Base-by-base conservation (phyloP, 2,888 invertebrate genomes). In the Dilophus febrilis region DNA sequence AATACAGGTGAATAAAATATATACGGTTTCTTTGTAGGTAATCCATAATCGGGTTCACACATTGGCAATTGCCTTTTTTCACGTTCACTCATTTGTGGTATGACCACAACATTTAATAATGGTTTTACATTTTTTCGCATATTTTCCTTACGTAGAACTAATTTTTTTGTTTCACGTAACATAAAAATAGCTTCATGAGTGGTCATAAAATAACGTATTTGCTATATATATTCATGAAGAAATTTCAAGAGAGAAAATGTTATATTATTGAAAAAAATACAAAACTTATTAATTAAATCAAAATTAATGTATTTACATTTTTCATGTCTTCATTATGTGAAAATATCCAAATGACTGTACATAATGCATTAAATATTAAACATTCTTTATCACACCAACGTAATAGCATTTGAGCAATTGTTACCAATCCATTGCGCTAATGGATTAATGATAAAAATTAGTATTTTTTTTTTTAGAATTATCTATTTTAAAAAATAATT, bases 311-410 rank as follows among this genome's bases (percentile, higher is more conserved):
- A 34, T 47, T 42, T 46, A 61, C 61, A 47, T 46, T 46, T 38
- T 56, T 53, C 43, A 61, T 61, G 17, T 51, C 49, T 12, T 56
- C 53, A 30, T 54, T 58, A 43, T 61, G 61, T 1, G 58, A 62
- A 53, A 77, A 76, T 11, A 78, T 58, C 77, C 77, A 79, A 31
- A 79, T 55, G 27, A 77, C 65, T 0, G 79, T 78, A 37, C 72
- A 70, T 22, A 79, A 54, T 18, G 71, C 69, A 47, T 74, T 72
- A 49, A 77, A 77, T 39, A 77, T 57, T 34, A 67, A 65, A 5
- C 66, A 65, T 49, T 79, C 77, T 49, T 72, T 77, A 50, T 72
- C 74, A 51, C 75, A 76, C 62, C 72, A 78, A 40, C 76, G 68
- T 55, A 68, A 59, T 66, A 82, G 66, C 53, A 75, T 68, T 49